These are phyloP conservation scores for Calyptommatus sinebrachiatus DNA, from an alignment of 2,113 vertebrate genomes.

Conservation along the genomic window DNA sequence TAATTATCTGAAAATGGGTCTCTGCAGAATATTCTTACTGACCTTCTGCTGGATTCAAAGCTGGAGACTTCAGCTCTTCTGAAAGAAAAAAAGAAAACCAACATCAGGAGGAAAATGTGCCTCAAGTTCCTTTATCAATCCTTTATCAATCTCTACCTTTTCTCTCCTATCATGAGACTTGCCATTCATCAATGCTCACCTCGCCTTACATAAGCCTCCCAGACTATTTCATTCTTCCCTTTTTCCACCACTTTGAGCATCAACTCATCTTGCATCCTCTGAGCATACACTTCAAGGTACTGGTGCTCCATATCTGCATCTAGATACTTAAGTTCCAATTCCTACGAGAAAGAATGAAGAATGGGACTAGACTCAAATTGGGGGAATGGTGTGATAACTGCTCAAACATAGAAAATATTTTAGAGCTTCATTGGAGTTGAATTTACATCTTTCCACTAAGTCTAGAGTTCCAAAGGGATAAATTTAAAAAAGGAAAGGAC, in stretches of 20 bases:
- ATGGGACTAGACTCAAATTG: no score
- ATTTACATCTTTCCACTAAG: not conserved
- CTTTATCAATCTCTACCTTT: not conserved
- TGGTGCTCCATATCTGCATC: constrained; percentile 30
- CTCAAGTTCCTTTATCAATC: not conserved
- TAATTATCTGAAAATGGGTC: not conserved
- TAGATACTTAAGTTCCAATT: constrained; percentile 45
- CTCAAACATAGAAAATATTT: no score
- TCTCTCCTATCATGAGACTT: not conserved
- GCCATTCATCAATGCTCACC: constrained; percentile 20
- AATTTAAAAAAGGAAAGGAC: not conserved
- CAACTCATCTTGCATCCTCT: constrained; percentile 2
- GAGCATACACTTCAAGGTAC: constrained; percentile 41
- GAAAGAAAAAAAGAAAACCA: not conserved
- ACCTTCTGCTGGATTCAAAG: not conserved
- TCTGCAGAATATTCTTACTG: not conserved
- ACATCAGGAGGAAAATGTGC: not conserved
- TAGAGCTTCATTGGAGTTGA: not conserved
- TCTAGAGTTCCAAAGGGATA: not conserved
- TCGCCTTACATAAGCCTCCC: constrained; percentile 47
- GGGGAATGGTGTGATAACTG: no score
- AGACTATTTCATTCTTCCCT: constrained; percentile 6
- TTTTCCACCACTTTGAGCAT: constrained; percentile 32
- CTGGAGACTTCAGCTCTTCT: not conserved
- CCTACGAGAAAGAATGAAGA: constrained; percentile 19